phyloP scores from a whole-genome alignment of 2,113 vertebrate genomes.

The Petrocephalus zakoni region DNA sequence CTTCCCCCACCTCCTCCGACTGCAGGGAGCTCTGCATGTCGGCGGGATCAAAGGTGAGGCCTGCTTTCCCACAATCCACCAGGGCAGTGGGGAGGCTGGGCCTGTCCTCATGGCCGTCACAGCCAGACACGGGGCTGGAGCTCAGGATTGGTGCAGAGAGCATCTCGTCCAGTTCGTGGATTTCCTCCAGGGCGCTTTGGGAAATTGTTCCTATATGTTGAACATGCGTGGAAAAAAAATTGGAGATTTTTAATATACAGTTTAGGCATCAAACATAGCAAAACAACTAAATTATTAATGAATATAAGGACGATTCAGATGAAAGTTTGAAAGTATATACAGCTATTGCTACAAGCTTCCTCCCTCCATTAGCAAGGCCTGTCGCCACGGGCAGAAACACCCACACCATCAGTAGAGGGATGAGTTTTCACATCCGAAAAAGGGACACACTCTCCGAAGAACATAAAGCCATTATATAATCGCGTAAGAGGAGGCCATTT shows the following conservation, averaged over 20 bases:
- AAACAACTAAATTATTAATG: background rate
- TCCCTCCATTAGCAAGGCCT: background rate
- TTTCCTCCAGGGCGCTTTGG: constrained; percentile 71
- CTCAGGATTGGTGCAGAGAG: constrained; percentile 39
- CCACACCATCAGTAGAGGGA: background rate
- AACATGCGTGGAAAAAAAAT: background rate
- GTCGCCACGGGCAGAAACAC: background rate
- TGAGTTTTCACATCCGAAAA: background rate
- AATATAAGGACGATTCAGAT: background rate
- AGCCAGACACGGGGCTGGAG: constrained; percentile 38
- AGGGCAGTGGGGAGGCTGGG: constrained; percentile 45
- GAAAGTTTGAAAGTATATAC: background rate
- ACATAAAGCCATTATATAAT: constrained; percentile 1
- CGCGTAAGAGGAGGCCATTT: background rate
- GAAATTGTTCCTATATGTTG: constrained; percentile 39
- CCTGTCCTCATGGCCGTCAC: constrained; percentile 47
- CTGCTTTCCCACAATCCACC: constrained; percentile 29
- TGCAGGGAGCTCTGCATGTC: constrained; percentile 33
- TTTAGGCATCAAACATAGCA: background rate
- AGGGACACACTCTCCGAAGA: background rate
- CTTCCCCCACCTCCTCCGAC: constrained; percentile 48
- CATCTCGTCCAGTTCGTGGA: constrained; percentile 79
- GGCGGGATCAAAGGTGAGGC: constrained; percentile 34
- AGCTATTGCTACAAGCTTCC: background rate
- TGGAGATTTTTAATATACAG: background rate